phyloP scores from a whole-genome alignment of 2,113 vertebrate genomes.

The Sylvietta virens region DNA sequence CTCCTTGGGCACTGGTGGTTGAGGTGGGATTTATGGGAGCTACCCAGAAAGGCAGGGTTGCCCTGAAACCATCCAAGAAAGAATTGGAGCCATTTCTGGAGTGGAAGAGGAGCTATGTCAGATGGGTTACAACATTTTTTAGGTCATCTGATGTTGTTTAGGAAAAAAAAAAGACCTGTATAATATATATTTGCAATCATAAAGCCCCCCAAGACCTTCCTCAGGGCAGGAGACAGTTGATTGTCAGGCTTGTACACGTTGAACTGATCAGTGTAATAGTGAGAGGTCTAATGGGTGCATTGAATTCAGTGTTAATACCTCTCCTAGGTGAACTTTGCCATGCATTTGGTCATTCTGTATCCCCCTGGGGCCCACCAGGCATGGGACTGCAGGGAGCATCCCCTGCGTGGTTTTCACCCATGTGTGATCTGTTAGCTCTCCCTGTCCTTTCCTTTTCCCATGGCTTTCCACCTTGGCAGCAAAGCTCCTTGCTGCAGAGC shows the following conservation, averaged over 20 bases:
- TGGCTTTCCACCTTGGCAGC: not conserved
- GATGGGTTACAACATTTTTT: not conserved
- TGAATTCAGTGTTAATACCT: not conserved
- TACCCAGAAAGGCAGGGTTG: not conserved
- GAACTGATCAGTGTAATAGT: not conserved
- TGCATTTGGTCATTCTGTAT: not conserved
- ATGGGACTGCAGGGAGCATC: fast-evolving
- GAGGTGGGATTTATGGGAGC: not conserved
- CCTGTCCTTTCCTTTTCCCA: not conserved
- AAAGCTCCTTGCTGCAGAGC: not conserved
- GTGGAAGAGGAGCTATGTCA: not conserved
- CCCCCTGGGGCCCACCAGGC: not conserved
- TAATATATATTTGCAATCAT: not conserved
- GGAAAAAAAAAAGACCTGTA: fast-evolving
- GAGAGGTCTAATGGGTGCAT: not conserved
- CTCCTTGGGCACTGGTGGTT: not conserved
- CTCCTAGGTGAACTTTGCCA: not conserved
- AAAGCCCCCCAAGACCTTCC: not conserved
- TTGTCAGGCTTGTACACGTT: not conserved
- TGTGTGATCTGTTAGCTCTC: fast-evolving
- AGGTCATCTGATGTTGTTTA: not conserved
- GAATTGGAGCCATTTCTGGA: not conserved
- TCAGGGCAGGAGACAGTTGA: not conserved
- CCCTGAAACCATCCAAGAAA: not conserved
- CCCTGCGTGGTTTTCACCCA: fast-evolving